Evolutionary conservation across 2,797 vertebrate genomes (phyloP).

Genomic region (Chelmon rostratus): DNA sequence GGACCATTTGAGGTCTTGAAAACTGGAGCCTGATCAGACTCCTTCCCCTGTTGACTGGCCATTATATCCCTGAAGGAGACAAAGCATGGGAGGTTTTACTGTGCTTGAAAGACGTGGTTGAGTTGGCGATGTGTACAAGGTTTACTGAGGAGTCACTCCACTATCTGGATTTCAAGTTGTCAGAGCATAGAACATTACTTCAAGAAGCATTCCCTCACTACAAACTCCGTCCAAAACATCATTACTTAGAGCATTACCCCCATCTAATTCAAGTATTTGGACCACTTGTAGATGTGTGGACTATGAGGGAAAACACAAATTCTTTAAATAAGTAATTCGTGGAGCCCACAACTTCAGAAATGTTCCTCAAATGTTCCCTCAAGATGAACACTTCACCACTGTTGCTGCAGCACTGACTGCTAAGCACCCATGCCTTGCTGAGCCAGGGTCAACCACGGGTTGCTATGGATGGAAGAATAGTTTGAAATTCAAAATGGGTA

Average conservation of each 20-base stretch:
- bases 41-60: background rate
- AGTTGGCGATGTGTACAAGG: background rate
- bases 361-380: constrained; percentile 2
- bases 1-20: background rate
- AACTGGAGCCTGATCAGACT: background rate
- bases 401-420: background rate
- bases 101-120: background rate
- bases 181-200: background rate
- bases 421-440: background rate
- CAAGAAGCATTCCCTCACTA: background rate
- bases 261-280: background rate
- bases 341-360: constrained; percentile 3
- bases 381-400: background rate
- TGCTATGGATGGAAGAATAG: background rate
- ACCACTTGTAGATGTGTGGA: constrained; percentile 8
- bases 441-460: background rate
- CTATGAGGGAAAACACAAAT: background rate
- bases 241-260: constrained; percentile 13
- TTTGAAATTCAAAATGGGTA: background rate
- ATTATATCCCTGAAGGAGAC: background rate
- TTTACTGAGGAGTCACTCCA: background rate
- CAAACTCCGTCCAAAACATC: background rate
- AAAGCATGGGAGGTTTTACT: background rate
- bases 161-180: constrained; percentile 1
- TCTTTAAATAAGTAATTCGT: background rate